Percentiles rank a stretch among this genome's conserved stretches.
These are phyloP conservation scores for Halichoeres trimaculatus DNA, from an alignment of 2,113 vertebrate species.

Conservation along the genomic window DNA sequence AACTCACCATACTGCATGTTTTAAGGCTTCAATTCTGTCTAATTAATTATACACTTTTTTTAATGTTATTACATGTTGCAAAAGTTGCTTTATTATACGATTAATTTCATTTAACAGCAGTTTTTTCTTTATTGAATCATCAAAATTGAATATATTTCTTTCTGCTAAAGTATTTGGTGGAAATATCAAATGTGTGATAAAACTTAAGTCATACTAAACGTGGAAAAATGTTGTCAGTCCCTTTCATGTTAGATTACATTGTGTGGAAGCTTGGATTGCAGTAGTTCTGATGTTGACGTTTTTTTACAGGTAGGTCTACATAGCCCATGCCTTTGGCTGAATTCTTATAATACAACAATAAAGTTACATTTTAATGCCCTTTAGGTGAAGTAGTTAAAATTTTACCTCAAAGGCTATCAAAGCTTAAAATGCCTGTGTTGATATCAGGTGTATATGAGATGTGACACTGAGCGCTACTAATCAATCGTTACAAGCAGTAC, in stretches of 20 bases:
- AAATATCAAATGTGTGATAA: background rate
- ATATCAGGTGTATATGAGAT: background rate
- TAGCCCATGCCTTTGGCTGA: background rate
- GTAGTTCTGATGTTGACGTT: background rate
- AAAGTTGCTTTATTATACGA: background rate
- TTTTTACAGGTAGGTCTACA: background rate
- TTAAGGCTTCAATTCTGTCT: too few relatives aligned
- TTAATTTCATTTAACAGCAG: background rate
- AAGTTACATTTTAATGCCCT: background rate
- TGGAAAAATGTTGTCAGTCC: background rate
- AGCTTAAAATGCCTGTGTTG: slow-evolving; percentile 13
- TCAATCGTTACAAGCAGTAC: background rate
- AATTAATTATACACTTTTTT: too few relatives aligned
- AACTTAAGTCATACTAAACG: background rate
- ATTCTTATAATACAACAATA: background rate
- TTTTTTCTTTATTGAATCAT: background rate
- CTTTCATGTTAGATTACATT: background rate
- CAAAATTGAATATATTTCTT: background rate
- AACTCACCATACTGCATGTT: too few relatives aligned
- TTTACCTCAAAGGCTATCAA: background rate
- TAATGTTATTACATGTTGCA: too few relatives aligned
- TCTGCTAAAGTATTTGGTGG: background rate
- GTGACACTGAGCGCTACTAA: background rate
- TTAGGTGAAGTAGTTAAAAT: background rate
- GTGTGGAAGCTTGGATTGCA: background rate